Conservation (phyloP, 2,113 vertebrate genomes). For the Pteropus alecto region DNA sequence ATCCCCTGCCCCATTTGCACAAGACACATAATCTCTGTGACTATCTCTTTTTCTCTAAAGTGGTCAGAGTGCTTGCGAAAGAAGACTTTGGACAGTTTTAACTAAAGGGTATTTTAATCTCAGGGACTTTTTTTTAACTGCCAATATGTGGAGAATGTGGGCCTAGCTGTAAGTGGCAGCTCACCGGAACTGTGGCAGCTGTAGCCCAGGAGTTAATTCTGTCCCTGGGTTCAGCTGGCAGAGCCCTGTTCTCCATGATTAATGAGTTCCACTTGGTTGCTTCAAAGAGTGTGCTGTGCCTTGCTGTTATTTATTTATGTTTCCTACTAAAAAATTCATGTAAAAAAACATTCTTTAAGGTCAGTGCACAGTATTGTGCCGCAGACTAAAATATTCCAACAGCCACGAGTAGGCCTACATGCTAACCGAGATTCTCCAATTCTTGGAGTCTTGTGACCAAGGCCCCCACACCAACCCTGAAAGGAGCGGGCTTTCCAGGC, state of each 20-base stretch:
- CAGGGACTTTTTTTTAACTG: neutral
- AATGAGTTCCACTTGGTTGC: slow-evolving; percentile 73
- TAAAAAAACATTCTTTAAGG: slow-evolving; percentile 73
- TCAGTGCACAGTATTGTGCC: slow-evolving; percentile 46
- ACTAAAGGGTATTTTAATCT: neutral
- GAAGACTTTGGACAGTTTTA: neutral
- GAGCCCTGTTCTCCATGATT: slow-evolving; percentile 63
- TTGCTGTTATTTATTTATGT: slow-evolving; percentile 78
- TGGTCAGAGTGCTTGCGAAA: neutral
- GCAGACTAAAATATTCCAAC: slow-evolving; percentile 36
- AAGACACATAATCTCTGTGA: neutral
- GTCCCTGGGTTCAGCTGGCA: slow-evolving; percentile 17
- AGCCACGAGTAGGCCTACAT: neutral
- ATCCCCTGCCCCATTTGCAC: neutral
- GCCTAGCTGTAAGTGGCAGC: neutral
- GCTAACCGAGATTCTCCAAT: neutral
- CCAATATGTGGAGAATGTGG: neutral
- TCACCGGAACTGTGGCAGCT: neutral
- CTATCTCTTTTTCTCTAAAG: neutral
- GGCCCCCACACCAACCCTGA: neutral
- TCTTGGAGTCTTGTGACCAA: neutral
- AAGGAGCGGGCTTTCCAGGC: neutral
- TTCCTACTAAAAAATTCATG: slow-evolving; percentile 75
- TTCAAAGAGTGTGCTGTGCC: slow-evolving; percentile 65
- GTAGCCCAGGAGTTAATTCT: neutral